These are phyloP conservation scores for Euschistus heros DNA, from an alignment of 1,140 invertebrate genomes.

Conservation along the genomic window DNA sequence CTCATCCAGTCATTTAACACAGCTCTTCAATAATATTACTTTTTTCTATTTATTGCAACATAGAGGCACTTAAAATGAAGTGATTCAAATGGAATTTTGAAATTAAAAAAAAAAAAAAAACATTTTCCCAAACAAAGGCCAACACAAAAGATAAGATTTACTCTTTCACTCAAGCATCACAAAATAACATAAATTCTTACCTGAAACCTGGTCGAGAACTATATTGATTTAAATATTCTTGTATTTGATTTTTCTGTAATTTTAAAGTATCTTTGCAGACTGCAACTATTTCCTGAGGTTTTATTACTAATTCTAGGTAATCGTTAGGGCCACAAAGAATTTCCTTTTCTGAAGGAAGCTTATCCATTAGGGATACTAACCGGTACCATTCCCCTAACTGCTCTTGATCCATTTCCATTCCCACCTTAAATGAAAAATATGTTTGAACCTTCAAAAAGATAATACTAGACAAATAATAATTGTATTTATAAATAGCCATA, in stretches of 20 bases:
- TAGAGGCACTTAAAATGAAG: too few relatives aligned
- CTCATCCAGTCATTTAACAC: too few relatives aligned
- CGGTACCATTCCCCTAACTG: neutral
- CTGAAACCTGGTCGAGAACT: too few relatives aligned
- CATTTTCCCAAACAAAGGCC: too few relatives aligned
- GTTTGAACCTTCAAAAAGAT: neutral
- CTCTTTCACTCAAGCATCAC: too few relatives aligned
- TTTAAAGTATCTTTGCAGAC: conserved; percentile 1
- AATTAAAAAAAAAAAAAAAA: too few relatives aligned
- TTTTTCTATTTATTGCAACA: too few relatives aligned
- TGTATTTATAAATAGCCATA: neutral
- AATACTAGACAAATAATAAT: neutral
- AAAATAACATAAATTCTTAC: too few relatives aligned
- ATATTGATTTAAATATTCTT: neutral
- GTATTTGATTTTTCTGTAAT: neutral
- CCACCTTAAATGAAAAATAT: neutral
- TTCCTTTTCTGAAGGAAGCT: neutral
- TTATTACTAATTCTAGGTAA: neutral
- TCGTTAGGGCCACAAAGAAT: conserved; percentile 1
- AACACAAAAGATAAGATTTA: too few relatives aligned
- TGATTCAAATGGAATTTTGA: too few relatives aligned
- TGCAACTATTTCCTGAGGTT: neutral
- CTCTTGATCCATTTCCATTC: conserved; percentile 1
- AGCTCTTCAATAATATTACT: too few relatives aligned
- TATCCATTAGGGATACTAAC: neutral